Base-by-base conservation (phyloP, 2,113 vertebrate species). In the Piprites chloris region DNA sequence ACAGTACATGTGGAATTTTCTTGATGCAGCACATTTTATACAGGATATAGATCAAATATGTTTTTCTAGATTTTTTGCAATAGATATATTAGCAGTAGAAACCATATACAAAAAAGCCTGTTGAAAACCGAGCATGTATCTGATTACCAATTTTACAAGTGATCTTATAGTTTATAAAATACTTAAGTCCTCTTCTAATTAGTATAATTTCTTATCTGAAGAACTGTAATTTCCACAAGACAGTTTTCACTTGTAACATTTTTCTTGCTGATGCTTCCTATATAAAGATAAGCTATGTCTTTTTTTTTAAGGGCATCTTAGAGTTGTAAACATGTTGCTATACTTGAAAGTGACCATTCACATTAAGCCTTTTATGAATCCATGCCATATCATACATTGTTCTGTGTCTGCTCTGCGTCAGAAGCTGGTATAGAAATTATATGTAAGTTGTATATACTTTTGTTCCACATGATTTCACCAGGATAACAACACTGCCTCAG, bases 1-100 rank as follows among this genome's bases (percentile, higher is more conserved):
- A 77, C 33, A 84, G 79, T 49, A 90, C 33, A 77, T 74, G 59
- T 72, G 79, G 72, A 93, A 90, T 94, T 84, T 96, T 93, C 72
- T 85, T 95, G 95, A 87, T 90, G 90, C 44, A 74, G 95, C 90
- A 93, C 72, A 94, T 90, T 92, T 96, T 50, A 61, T 84, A 75
- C 17, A 81, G 62, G 66, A 74, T 84, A 90, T 53, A 94, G 73
- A 88, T 93, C 79, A 82, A 68, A 77, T 49, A 26, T 42, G 20
- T 77, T 95, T 91, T 93, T 69, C 86, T 83, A 77, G 75, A 72
- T 75, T 84, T 95, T 66, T 47, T 74, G 42, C 61, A 90, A 84
- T 62, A 92, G 86, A 92, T 84, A 56, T 28, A 56, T 74, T 42
- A 74, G 50, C 47, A 90, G n/a, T 28, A 46, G 55, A 90, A 80